A percentile compares a stretch with the other conserved stretches of the same genome.
phyloP scores from a whole-genome alignment of 2,888 invertebrate genomes.

The Tachina grossa region DNA sequence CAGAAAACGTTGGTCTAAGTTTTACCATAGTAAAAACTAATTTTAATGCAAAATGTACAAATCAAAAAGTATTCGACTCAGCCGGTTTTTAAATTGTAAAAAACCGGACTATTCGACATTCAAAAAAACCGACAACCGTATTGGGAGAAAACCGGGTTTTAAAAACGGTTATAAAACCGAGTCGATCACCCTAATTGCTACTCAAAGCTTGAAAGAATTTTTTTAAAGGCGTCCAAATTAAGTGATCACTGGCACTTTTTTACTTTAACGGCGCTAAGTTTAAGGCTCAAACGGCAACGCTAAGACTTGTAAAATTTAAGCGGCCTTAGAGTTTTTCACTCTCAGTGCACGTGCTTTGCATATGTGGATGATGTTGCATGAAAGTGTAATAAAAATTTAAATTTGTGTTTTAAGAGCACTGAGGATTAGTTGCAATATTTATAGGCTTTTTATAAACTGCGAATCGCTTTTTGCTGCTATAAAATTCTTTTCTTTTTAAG shows the following conservation, averaged over 20 bases:
- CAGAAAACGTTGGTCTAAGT: too few species aligned
- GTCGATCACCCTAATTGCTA: too few species aligned
- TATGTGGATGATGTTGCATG: slow-evolving; percentile 45
- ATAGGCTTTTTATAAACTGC: slow-evolving; percentile 53
- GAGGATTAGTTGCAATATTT: slow-evolving; percentile 70
- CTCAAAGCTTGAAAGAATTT: background rate
- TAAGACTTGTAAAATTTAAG: background rate
- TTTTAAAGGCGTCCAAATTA: background rate
- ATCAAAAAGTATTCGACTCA: too few species aligned
- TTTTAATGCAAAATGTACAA: too few species aligned
- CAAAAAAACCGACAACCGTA: too few species aligned
- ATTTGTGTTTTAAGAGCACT: slow-evolving; percentile 68
- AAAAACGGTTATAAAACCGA: too few species aligned
- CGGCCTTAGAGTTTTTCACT: background rate
- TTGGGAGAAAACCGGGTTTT: too few species aligned
- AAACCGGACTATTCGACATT: too few species aligned
- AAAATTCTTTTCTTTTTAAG: background rate
- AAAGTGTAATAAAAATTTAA: slow-evolving; percentile 69
- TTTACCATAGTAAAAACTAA: too few species aligned
- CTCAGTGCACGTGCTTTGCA: background rate
- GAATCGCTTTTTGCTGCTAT: slow-evolving; percentile 1
- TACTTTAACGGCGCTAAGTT: slow-evolving; percentile 24
- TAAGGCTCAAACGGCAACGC: background rate
- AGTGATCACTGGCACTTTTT: background rate
- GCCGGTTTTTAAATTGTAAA: too few species aligned